Evolutionary conservation across 30 jellyfish, hydroid and myxozoan genomes (phyloP).

Genomic region (Pseudorhiza aurosa): DNA sequence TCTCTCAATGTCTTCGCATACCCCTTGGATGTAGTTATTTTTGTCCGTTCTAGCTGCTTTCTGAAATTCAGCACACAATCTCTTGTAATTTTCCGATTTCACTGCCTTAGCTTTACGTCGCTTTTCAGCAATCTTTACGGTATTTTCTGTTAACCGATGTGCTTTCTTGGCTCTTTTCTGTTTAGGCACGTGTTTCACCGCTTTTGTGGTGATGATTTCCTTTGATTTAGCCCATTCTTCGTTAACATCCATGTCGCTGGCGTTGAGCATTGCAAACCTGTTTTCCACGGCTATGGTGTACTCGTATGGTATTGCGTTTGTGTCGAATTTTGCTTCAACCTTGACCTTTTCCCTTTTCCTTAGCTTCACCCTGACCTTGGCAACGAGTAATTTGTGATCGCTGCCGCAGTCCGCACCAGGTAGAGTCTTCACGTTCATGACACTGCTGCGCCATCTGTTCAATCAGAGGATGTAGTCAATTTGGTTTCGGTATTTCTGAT

Average conservation of each 20-base stretch:
- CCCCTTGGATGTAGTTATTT: too few relatives aligned
- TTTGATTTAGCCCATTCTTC: not conserved
- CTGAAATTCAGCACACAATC: too few relatives aligned
- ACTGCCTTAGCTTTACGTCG: too few relatives aligned
- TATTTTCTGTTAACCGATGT: conserved; percentile 15
- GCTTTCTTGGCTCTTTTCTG: conserved; percentile 29
- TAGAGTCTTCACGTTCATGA: not conserved
- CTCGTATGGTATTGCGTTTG: not conserved
- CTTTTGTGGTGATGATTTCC: not conserved
- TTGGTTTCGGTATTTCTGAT: not conserved
- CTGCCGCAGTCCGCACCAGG: conserved; percentile 34
- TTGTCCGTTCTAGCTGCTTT: too few relatives aligned
- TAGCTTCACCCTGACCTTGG: not conserved
- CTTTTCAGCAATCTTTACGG: conserved; percentile 24
- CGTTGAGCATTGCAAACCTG: not conserved
- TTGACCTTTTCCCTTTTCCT: not conserved
- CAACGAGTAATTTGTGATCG: conserved; percentile 13
- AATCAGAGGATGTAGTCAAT: not conserved
- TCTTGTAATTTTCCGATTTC: too few relatives aligned
- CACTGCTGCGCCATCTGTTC: not conserved
- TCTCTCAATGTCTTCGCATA: too few relatives aligned
- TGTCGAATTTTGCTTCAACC: not conserved
- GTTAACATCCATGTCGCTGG: not conserved
- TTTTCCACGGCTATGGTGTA: not conserved
- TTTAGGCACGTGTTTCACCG: conserved; percentile 20